Base-by-base conservation (phyloP, 2,113 vertebrate species). In the Lanius collurio region DNA sequence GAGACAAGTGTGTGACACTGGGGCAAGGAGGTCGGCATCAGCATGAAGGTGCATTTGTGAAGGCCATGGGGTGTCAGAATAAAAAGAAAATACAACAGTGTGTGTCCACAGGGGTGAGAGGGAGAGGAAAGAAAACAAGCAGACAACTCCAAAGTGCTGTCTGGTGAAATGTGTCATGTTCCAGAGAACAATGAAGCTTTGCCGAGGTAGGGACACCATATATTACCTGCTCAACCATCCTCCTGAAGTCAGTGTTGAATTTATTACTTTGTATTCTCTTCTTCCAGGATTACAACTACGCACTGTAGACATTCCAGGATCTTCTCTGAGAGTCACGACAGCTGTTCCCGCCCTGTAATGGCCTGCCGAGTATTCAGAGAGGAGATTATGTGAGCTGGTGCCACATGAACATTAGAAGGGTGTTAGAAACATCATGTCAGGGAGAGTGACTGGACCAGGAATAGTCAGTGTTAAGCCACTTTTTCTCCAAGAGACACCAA, bases 221-320 rank as follows among this genome's bases (percentile, higher is more conserved):
- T 30, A 86, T 85, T 59, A 97, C 97, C 95, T 93, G 93, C 65
- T 97, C 88, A 41, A 98, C 80, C 28, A 96, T 79, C 60, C 50
- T 76, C 60, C 89, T 91, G 42, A 98, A 93, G 57, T 97, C 97
- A 41, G 46, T 2, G 3, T 94, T 98, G 76, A 93, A 87, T 52
- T 23, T 62, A 73, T 96, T 88, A 93, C 77, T 83, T 49, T 50
- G 35, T 42, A 42, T 57, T 85, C 35, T 59, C 35, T 76, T 42
- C 30, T 42, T 49, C 91, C 28, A 84, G 44, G 57, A 20, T 83
- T 4, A 94, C 97, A 47, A 97, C 94, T 0, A 77, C 62, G 35
- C 52, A 76, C 53, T 97, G 95, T 13, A 98, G 88, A 49, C 68
- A n/a, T 30, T 95, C 91, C n/a, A 98, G 90, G 68, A 69, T 92